A percentile compares a stretch with the other conserved stretches of the same genome.
Evolutionary conservation across 2,888 invertebrate genomes (phyloP).

Genomic region (Mythimna lalbum): DNA sequence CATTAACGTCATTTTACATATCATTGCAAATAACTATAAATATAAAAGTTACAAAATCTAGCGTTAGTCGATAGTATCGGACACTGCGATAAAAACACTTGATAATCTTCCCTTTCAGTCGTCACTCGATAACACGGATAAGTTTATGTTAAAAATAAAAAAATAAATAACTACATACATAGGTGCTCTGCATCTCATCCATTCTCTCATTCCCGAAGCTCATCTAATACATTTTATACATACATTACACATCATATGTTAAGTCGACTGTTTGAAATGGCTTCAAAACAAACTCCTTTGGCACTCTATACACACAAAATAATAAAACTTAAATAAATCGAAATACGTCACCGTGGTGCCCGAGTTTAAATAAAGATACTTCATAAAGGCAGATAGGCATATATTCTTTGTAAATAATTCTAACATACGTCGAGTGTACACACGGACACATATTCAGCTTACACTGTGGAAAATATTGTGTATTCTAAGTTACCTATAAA

Average conservation of each 20-base stretch:
- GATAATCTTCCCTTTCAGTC: conserved; percentile 58
- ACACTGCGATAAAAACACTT: conserved; percentile 52
- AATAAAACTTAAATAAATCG: conserved; percentile 65
- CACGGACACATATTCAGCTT: conserved; percentile 58
- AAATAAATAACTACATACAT: conserved; percentile 67
- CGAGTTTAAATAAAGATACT: conserved; percentile 54
- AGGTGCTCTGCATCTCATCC: conserved; percentile 62
- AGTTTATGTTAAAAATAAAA: conserved; percentile 57
- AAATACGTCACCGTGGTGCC: conserved; percentile 71
- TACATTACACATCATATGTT: conserved; percentile 59
- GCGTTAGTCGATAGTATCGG: conserved; percentile 53
- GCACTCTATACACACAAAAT: conserved; percentile 72
- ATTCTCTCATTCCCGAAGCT: conserved; percentile 55
- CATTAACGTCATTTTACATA: conserved; percentile 59
- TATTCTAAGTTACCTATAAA: conserved; percentile 41
- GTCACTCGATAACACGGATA: conserved; percentile 55
- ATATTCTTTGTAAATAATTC: conserved; percentile 57
- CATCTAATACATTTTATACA: conserved; percentile 63
- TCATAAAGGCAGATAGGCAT: conserved; percentile 62
- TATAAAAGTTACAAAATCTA: conserved; percentile 63
- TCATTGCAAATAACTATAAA: conserved; percentile 59
- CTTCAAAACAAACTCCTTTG: conserved; percentile 72
- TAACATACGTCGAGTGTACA: conserved; percentile 52
- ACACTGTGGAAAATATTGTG: conserved; percentile 35
- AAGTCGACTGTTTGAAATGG: conserved; percentile 61